Percentiles rank a stretch among this genome's conserved stretches.
These are phyloP conservation scores for Hermetia illucens DNA, from an alignment of 1,140 invertebrate genomes.

Conservation along the genomic window DNA sequence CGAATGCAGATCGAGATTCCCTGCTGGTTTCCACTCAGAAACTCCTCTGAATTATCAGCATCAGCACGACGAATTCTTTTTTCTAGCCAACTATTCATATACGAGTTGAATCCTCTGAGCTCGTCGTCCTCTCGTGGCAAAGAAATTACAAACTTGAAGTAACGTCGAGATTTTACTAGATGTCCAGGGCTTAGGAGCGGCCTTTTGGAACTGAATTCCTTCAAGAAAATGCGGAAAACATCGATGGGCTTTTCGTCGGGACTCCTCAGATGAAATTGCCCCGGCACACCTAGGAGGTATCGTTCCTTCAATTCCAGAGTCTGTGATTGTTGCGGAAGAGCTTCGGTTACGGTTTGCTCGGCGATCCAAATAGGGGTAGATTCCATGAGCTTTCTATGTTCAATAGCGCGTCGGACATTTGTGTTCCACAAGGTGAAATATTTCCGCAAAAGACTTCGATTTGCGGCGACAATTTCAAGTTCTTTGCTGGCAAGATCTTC, in stretches of 20 bases:
- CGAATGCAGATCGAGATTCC: constrained; percentile 22
- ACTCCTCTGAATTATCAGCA: constrained; percentile 25
- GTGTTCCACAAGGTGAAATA: constrained; percentile 9
- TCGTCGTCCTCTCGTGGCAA: constrained; percentile 33
- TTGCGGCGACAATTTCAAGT: constrained; percentile 14
- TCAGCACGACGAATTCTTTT: constrained; percentile 27
- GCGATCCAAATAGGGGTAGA: constrained; percentile 8
- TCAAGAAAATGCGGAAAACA: background rate
- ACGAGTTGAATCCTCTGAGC: constrained; percentile 23
- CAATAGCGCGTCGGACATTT: constrained; percentile 2
- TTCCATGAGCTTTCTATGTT: constrained; percentile 9
- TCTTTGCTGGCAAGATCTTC: constrained; percentile 29
- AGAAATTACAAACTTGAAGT: constrained; percentile 53
- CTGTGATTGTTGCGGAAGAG: constrained; percentile 6
- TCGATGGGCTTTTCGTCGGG: background rate
- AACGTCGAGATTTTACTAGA: constrained; percentile 37
- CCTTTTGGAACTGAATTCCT: background rate
- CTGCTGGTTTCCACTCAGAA: constrained; percentile 25
- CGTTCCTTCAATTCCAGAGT: constrained; percentile 17
- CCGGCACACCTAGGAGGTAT: constrained; percentile 19
- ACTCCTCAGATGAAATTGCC: constrained; percentile 9
- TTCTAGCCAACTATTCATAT: constrained; percentile 27
- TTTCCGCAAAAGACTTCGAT: constrained; percentile 7
- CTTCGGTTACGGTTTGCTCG: constrained; percentile 10
- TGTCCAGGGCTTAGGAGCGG: constrained; percentile 38